phyloP scores from a whole-genome alignment of 2,113 vertebrate genomes.

The Phaethon lepturus region DNA sequence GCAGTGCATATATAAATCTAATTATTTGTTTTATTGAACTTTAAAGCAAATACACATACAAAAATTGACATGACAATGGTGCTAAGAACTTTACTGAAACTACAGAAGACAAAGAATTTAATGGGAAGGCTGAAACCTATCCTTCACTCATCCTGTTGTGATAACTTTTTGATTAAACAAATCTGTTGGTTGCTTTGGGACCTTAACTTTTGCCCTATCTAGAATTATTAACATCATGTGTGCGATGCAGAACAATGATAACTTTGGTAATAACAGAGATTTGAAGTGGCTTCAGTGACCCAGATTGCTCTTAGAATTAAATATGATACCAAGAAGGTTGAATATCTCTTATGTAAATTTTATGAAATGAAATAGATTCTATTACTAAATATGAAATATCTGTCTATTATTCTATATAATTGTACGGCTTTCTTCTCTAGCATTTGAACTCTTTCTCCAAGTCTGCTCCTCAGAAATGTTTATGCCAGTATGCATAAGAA shows the following conservation, averaged over 20 bases:
- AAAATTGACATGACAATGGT: neutral
- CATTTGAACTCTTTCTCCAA: neutral
- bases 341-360: neutral
- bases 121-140: neutral
- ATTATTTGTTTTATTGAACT: slow-evolving; percentile 6
- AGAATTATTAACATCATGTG: neutral
- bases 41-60: neutral
- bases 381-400: neutral
- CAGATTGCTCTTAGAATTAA: neutral
- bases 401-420: neutral
- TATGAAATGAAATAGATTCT: neutral
- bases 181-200: neutral
- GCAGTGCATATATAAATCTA: neutral
- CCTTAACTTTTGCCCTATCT: neutral
- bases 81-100: neutral
- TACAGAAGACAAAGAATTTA: neutral
- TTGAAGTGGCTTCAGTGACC: neutral
- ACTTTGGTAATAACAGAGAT: neutral
- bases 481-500: neutral
- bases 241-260: rapidly evolving
- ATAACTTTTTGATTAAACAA: neutral
- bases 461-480: neutral
- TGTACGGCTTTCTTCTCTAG: neutral
- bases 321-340: neutral
- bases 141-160: neutral